Conservation (phyloP, 2,888 invertebrate genomes). For the Agrochola lota region DNA sequence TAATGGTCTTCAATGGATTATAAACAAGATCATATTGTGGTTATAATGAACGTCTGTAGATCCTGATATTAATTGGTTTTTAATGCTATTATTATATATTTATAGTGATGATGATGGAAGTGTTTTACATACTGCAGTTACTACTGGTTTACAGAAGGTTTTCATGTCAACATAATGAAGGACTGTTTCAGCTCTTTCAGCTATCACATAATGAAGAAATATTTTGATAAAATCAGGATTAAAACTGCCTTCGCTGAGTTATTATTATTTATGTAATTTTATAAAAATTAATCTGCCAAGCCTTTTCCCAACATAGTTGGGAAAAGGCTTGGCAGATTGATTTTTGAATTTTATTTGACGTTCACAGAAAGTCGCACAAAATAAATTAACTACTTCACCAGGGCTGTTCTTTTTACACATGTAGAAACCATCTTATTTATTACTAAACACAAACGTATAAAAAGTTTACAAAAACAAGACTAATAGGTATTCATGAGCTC, state of each 20-base stretch:
- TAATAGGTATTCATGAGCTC: conserved; percentile 26
- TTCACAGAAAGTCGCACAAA: too few relatives aligned
- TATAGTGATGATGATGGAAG: conserved; percentile 8
- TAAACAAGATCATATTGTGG: conserved; percentile 58
- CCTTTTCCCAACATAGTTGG: too few relatives aligned
- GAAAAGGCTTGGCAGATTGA: too few relatives aligned
- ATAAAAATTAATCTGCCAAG: too few relatives aligned
- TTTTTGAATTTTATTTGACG: too few relatives aligned
- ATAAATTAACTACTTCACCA: too few relatives aligned
- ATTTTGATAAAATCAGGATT: background rate
- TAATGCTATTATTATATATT: conserved; percentile 38
- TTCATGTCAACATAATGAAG: background rate
- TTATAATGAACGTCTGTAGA: conserved; percentile 30
- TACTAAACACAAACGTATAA: background rate
- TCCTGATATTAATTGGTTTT: conserved; percentile 47
- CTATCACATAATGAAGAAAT: background rate
- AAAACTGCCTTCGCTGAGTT: too few relatives aligned
- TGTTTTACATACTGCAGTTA: background rate
- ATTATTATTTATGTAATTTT: too few relatives aligned
- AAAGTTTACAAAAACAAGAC: conserved; percentile 25
- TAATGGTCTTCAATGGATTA: conserved; percentile 51
- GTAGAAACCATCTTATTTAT: background rate
- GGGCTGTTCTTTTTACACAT: background rate
- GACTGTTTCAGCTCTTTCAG: background rate
- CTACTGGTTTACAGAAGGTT: background rate